A percentile compares a stretch with the other conserved stretches of the same genome.
These are phyloP conservation scores for Dissostichus mawsoni DNA, from an alignment of 2,113 vertebrate species.

Conservation along the genomic window DNA sequence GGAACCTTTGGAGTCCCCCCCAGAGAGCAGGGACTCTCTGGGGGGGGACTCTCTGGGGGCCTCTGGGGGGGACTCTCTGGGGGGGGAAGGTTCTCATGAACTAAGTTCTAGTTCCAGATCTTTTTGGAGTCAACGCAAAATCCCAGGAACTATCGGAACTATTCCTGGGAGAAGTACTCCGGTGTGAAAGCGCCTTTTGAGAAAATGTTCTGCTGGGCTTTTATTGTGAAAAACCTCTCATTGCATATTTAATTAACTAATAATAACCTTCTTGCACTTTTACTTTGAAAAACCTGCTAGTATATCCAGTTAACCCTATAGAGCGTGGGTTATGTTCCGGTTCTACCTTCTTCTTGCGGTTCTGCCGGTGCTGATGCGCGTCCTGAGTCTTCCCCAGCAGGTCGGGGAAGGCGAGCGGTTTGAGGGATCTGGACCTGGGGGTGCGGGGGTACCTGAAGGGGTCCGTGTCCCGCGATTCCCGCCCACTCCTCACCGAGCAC, in stretches of 20 bases:
- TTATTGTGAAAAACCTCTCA: background rate
- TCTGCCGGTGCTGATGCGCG: slow-evolving; percentile 88
- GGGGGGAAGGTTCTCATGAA: too few species aligned
- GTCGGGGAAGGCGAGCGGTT: slow-evolving; percentile 94
- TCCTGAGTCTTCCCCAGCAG: slow-evolving; percentile 89
- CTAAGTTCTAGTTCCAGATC: too few species aligned
- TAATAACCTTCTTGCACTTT: background rate
- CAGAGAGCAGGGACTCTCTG: too few species aligned
- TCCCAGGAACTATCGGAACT: too few species aligned
- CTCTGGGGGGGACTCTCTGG: too few species aligned
- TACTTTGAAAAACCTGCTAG: background rate
- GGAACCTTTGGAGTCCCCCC: too few species aligned
- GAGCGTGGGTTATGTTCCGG: background rate
- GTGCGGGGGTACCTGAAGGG: slow-evolving; percentile 93
- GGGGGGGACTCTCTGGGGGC: too few species aligned
- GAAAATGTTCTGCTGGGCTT: background rate
- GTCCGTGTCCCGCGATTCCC: slow-evolving; percentile 90
- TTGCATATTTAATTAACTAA: too few species aligned
- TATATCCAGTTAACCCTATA: too few species aligned
- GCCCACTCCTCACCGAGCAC: slow-evolving; percentile 93
- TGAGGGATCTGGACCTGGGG: slow-evolving; percentile 93
- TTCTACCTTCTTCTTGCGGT: slow-evolving; percentile 89
- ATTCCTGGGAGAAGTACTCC: too few species aligned
- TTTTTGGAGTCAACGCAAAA: too few species aligned
- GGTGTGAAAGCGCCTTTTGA: too few species aligned